Conservation (phyloP, 1,140 invertebrate species). For the Subanguina moxae region DNA sequence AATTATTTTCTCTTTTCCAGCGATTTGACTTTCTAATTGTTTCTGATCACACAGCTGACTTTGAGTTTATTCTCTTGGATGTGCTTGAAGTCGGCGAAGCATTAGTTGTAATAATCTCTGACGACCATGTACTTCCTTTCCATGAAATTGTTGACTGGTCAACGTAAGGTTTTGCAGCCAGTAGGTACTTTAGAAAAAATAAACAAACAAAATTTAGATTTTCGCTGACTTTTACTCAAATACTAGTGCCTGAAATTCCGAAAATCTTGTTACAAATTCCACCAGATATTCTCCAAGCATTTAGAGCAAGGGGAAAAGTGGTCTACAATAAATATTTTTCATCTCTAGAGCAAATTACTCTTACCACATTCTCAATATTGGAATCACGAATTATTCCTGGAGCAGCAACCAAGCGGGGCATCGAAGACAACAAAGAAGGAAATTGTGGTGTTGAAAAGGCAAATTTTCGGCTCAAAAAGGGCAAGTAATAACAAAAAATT, state of each 20-base stretch:
- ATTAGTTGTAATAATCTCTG: conserved; percentile 16
- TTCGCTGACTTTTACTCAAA: conserved; percentile 15
- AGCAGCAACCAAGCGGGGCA: not conserved
- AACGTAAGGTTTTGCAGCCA: conserved; percentile 6
- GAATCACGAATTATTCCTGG: conserved; percentile 18
- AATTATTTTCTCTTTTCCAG: too few relatives aligned
- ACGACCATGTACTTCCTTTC: conserved; percentile 17
- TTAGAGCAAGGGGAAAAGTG: not conserved
- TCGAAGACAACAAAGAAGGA: not conserved
- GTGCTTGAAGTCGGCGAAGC: not conserved
- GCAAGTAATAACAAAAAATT: too few relatives aligned
- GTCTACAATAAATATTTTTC: conserved; percentile 13
- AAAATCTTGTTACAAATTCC: conserved; percentile 6
- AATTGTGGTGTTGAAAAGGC: not conserved
- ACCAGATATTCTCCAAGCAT: not conserved
- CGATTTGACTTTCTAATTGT: not conserved
- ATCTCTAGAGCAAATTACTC: conserved; percentile 8
- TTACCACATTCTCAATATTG: conserved; percentile 11
- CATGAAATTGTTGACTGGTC: conserved; percentile 21
- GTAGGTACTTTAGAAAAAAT: too few relatives aligned
- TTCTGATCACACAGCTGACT: not conserved
- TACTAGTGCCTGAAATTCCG: conserved; percentile 9
- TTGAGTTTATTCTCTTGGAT: not conserved
- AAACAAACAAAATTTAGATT: conserved; percentile 17
- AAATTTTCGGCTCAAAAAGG: not conserved